Conservation (phyloP, 2,797 vertebrate species). For the Anabacerthia variegaticeps region DNA sequence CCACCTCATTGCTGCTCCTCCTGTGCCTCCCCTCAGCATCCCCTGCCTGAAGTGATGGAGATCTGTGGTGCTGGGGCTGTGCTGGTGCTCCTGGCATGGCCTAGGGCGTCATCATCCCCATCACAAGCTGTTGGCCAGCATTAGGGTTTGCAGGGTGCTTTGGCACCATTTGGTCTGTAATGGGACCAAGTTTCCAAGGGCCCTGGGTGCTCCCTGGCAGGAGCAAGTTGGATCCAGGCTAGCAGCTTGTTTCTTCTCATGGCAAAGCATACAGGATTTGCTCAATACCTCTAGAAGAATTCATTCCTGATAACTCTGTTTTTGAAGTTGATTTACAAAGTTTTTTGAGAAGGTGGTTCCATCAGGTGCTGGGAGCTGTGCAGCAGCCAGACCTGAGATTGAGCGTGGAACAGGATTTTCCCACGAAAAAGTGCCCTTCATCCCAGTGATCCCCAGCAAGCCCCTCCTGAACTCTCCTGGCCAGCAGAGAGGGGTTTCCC, state of each 20-base stretch:
- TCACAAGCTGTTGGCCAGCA: neutral
- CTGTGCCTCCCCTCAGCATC: neutral
- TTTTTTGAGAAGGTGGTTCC: neutral
- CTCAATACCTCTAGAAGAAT: neutral
- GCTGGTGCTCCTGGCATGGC: fast-evolving
- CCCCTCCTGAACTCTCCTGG: neutral
- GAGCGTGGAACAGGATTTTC: neutral
- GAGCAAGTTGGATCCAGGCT: neutral
- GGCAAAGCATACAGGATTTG: neutral
- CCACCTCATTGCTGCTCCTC: neutral
- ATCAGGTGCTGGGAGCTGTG: neutral
- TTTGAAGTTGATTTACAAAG: neutral
- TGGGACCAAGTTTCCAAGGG: neutral
- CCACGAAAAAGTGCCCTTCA: neutral
- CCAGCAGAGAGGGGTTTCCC: neutral
- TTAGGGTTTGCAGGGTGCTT: neutral
- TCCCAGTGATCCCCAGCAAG: neutral
- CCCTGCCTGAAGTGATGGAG: conserved; percentile 34
- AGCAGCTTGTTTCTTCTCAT: neutral
- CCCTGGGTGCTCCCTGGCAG: neutral
- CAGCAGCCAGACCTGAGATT: neutral
- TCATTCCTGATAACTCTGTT: fast-evolving
- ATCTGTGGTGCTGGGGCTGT: neutral
- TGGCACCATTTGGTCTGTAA: neutral
- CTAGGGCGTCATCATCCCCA: neutral